These are phyloP conservation scores for Pseudopleuronectes americanus DNA, from an alignment of 2,797 vertebrate species.

Conservation along the genomic window DNA sequence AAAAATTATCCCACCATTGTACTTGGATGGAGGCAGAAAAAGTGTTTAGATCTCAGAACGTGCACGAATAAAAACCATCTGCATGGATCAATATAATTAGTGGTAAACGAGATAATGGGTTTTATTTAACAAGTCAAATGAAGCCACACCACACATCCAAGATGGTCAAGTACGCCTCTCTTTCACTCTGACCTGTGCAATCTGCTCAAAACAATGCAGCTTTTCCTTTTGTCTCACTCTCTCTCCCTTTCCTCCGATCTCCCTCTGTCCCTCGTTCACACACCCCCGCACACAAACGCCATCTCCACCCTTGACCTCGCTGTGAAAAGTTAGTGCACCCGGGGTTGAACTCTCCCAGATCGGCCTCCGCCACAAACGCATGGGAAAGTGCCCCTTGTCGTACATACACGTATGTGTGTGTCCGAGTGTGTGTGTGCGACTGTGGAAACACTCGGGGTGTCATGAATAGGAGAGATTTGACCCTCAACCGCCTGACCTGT, in stretches of 20 bases:
- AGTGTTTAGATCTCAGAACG: no score
- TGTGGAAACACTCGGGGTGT: slow-evolving; percentile 72
- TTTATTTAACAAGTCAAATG: slow-evolving; percentile 6
- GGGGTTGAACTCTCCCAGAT: slow-evolving; percentile 83
- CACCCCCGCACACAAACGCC: slow-evolving; percentile 63
- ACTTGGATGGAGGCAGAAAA: no score
- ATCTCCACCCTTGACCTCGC: slow-evolving; percentile 83
- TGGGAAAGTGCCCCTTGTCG: slow-evolving; percentile 83
- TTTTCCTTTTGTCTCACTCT: slow-evolving; percentile 50
- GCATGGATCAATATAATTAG: no score
- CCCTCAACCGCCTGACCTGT: slow-evolving; percentile 73
- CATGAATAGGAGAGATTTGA: slow-evolving; percentile 81
- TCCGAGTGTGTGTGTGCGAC: slow-evolving; percentile 54
- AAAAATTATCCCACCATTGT: no score
- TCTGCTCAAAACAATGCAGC: slow-evolving; percentile 60
- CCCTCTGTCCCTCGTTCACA: slow-evolving; percentile 52
- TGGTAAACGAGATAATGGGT: neutral
- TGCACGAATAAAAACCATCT: no score
- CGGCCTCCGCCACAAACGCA: slow-evolving; percentile 60
- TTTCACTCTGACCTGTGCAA: slow-evolving; percentile 31
- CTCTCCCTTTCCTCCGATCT: slow-evolving; percentile 28
- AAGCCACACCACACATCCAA: slow-evolving; percentile 3
- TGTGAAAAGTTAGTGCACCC: slow-evolving; percentile 85
- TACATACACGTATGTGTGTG: slow-evolving; percentile 39
- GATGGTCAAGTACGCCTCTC: neutral